These are phyloP conservation scores for Ladona fulva DNA, from an alignment of 1,140 invertebrate species.

Conservation along the genomic window DNA sequence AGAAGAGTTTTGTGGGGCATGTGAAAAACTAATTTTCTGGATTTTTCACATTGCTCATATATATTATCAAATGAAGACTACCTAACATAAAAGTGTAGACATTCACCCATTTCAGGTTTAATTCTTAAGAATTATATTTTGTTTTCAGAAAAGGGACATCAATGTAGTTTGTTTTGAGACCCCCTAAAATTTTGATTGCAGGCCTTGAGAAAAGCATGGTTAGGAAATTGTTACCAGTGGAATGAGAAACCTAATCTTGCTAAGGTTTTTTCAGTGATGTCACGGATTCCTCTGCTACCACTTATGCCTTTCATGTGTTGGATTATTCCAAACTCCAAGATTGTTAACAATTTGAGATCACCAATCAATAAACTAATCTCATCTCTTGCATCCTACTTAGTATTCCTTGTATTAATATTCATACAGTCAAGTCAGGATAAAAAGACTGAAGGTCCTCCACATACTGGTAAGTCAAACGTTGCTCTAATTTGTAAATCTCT, in stretches of 20 bases:
- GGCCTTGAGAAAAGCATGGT: conserved; percentile 40
- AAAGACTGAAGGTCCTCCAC: conserved; percentile 41
- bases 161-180: no score
- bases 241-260: conserved; percentile 32
- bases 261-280: conserved; percentile 33
- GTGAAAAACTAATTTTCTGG: no score
- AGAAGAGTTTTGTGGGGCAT: no score
- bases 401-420: conserved; percentile 52
- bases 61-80: no score
- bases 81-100: no score
- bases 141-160: no score
- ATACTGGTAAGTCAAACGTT: conserved; percentile 31
- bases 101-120: no score
- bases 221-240: conserved; percentile 47
- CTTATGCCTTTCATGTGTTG: conserved; percentile 37
- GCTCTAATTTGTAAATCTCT: conserved; percentile 9
- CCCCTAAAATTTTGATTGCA: conserved; percentile 18
- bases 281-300: conserved; percentile 37
- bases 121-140: no score
- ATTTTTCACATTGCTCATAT: no score
- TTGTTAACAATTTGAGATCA: conserved; percentile 37
- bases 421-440: conserved; percentile 46
- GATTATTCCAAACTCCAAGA: conserved; percentile 35
- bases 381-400: conserved; percentile 47
- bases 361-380: conserved; percentile 49